Conservation (phyloP, 2,113 vertebrate species). For the Eidolon helvum region DNA sequence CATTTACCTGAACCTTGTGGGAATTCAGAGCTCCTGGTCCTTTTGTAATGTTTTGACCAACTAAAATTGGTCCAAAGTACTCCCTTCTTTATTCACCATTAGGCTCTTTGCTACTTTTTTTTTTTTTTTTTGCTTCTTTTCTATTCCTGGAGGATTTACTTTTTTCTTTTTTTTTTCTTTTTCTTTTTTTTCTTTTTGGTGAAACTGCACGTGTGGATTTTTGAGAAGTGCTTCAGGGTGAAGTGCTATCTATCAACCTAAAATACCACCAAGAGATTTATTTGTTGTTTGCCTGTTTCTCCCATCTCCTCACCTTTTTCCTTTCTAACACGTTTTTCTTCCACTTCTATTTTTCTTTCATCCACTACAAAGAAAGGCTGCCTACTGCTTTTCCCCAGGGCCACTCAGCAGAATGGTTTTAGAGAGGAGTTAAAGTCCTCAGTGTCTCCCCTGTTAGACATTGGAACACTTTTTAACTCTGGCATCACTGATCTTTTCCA, state of each 20-base stretch:
- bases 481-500: not conserved
- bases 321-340: slow-evolving; percentile 65
- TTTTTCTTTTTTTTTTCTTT: slow-evolving; percentile 39
- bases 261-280: slow-evolving; percentile 59
- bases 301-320: slow-evolving; percentile 37
- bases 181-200: not conserved
- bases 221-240: slow-evolving; percentile 54
- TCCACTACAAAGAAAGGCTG: slow-evolving; percentile 24
- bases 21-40: not conserved
- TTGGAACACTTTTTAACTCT: slow-evolving; percentile 8
- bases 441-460: slow-evolving; percentile 35
- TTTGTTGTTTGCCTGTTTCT: slow-evolving; percentile 46
- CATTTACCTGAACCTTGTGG: not conserved
- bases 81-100: not conserved
- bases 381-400: slow-evolving; percentile 51
- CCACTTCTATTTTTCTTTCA: slow-evolving; percentile 49
- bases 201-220: slow-evolving; percentile 33
- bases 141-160: slow-evolving; percentile 6
- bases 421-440: slow-evolving; percentile 59
- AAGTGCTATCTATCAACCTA: slow-evolving; percentile 64
- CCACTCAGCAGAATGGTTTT: slow-evolving; percentile 15
- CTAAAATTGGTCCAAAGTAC: not conserved
- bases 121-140: not conserved
- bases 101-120: not conserved
- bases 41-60: slow-evolving; percentile 32